Conservation (phyloP, 2,888 invertebrate species). For the Blastobasis adustella region DNA sequence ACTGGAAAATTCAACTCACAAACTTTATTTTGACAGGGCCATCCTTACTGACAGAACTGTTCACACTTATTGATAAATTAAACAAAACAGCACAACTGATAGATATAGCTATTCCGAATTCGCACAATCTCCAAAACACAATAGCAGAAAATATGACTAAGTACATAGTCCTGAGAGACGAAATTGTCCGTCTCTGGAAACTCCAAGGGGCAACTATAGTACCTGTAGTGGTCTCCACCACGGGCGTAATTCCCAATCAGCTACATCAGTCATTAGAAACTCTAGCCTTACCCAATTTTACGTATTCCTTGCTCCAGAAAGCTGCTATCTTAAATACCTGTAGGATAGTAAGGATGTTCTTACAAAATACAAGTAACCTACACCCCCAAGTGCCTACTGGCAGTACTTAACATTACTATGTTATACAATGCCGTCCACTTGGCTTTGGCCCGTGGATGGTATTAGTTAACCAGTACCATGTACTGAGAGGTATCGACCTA, state of each 20-base stretch:
- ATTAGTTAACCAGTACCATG: too few species aligned
- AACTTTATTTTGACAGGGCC: neutral
- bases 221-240: neutral
- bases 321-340: neutral
- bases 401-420: too few species aligned
- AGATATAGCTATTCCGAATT: conserved; percentile 11
- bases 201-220: neutral
- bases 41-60: conserved; percentile 1
- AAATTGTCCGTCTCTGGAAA: conserved; percentile 2
- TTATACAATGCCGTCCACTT: too few species aligned
- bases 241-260: conserved; percentile 1
- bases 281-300: neutral
- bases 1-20: conserved; percentile 1
- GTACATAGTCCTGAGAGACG: conserved; percentile 5
- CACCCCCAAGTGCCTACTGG: too few species aligned
- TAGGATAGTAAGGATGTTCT: neutral
- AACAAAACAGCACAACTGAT: conserved; percentile 8
- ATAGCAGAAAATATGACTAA: conserved; percentile 12
- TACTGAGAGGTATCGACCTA: too few species aligned
- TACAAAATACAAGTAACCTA: neutral
- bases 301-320: neutral
- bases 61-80: conserved; percentile 7
- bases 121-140: conserved; percentile 11
- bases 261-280: neutral
- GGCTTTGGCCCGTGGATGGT: too few species aligned